These are phyloP conservation scores for Taurulus bubalis DNA, from an alignment of 2,113 vertebrate species.

Conservation along the genomic window DNA sequence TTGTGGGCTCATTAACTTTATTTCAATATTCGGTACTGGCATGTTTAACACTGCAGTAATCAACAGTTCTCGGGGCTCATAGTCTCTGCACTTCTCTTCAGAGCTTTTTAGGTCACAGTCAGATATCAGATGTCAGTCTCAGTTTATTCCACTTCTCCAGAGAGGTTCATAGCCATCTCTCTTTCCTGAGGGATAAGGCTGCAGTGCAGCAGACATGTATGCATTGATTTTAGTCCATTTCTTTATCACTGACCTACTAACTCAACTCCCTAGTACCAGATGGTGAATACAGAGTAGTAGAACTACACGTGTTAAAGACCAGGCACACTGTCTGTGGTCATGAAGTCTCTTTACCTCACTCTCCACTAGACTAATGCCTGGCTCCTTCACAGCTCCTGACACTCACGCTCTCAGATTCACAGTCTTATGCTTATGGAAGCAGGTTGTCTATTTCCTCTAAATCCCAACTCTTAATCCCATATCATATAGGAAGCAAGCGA, in stretches of 20 bases:
- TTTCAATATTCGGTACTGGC: no score
- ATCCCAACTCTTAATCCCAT: constrained; percentile 52
- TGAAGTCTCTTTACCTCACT: background rate
- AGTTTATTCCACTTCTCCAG: background rate
- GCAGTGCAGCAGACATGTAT: background rate
- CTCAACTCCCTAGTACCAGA: constrained; percentile 27
- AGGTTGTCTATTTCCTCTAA: constrained; percentile 50
- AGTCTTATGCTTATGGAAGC: constrained; percentile 40
- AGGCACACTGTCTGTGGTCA: background rate
- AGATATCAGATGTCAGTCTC: background rate
- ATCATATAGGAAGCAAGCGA: constrained; percentile 15
- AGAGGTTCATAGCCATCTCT: background rate
- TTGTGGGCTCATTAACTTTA: no score
- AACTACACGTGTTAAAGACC: no score
- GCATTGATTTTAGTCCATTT: background rate
- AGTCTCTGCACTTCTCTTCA: no score
- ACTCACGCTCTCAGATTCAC: constrained; percentile 2
- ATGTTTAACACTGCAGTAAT: no score
- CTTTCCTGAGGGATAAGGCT: background rate
- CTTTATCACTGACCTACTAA: background rate
- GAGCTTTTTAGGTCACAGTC: no score
- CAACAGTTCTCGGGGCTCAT: no score
- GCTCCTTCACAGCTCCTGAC: constrained; percentile 3
- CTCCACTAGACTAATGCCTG: background rate
- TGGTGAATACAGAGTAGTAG: constrained; percentile 1